Base-by-base conservation (phyloP, 2,113 vertebrate genomes). In the Bostrychus sinensis region DNA sequence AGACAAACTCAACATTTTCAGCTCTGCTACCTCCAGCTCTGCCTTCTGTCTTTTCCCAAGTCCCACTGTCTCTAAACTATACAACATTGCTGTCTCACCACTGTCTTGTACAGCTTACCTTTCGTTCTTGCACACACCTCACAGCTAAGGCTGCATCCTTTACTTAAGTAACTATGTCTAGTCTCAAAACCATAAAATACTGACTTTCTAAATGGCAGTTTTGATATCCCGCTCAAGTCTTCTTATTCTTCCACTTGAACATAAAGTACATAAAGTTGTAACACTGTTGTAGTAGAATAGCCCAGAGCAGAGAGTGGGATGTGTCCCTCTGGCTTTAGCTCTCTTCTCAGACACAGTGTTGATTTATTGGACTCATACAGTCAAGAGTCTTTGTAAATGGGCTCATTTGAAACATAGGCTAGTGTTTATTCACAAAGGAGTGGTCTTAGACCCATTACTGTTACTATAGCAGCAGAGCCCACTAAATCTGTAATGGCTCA, bases 241-340 rank as follows among this genome's bases (percentile, higher is more conserved):
- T n/a, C n/a, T 4, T 25, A 25, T 14, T 72, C 59, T 56, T 9
- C n/a, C 60, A 55, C 51, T 46, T 57, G 53, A 37, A 23, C 61
- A 48, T 19, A 56, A 65, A 23, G 38, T 60, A 56, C 56, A 56
- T 19, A 50, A 62, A 23, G 66, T 72, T n/a, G n/a, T n/a, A n/a
- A n/a, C n/a, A n/a, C 41, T 38, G 54, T 63, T 62, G 61, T 64
- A 54, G 62, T 51, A 28, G 64, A 80, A 66, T 45, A 45, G 67
- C 67, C 62, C 65, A 0, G 38, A 83, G 77, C 67, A 34, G 30
- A 72, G 78, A 64, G 78, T 83, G 78, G 72, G 67, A 70, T 55
- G 72, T 19, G 57, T 85, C 75, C 70, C 78, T 7, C 20, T 51
- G 60, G 73, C 57, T 71, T 34, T 14, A 16, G 20, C 48, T 77